These are phyloP conservation scores for Arctocebus calabarensis DNA, from an alignment of 2,797 vertebrate species.

Conservation along the genomic window DNA sequence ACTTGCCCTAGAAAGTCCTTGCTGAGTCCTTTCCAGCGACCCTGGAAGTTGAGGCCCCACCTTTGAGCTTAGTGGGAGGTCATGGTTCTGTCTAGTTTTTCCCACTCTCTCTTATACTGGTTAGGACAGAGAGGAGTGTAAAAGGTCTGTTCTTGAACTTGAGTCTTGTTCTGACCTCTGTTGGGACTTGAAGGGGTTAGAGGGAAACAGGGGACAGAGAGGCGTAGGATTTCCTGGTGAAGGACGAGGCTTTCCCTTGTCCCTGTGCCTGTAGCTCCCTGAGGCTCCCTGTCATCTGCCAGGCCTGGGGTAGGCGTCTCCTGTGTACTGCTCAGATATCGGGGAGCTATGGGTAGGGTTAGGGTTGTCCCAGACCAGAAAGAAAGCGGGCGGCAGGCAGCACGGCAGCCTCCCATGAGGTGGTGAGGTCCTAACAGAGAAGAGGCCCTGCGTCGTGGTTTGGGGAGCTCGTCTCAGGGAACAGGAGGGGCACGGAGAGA, in stretches of 20 bases:
- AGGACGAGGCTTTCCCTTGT: no score
- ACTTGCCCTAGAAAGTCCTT: neutral
- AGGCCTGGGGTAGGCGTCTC: neutral
- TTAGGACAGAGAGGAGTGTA: no score
- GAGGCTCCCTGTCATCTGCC: neutral
- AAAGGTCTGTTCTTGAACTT: neutral
- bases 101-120: neutral
- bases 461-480: neutral
- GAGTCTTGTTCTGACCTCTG: neutral
- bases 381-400: neutral
- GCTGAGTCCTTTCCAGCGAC: neutral
- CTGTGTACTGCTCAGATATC: rapidly evolving
- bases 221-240: neutral
- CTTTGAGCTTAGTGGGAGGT: neutral
- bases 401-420: neutral
- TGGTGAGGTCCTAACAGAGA: neutral
- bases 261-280: neutral
- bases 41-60: neutral
- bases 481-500: neutral
- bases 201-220: neutral
- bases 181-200: neutral
- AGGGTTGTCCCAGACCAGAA: neutral
- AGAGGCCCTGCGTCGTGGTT: neutral
- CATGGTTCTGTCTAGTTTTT: neutral
- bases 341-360: no score